Conservation (phyloP, 1,140 invertebrate species). For the Drosophila pachea region DNA sequence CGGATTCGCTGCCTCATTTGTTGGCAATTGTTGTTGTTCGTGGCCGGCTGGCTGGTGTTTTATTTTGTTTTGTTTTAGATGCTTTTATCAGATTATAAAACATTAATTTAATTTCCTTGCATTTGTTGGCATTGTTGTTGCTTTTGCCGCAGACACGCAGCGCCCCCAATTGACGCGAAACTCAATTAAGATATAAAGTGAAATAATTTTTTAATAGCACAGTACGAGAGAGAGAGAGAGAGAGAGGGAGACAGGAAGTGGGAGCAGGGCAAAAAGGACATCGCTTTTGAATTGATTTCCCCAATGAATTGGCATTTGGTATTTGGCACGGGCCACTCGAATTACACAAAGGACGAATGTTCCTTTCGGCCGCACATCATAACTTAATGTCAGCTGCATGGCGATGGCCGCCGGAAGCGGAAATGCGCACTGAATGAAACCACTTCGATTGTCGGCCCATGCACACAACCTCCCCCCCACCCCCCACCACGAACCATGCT, state of each 20-base stretch:
- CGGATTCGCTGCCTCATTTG: no score
- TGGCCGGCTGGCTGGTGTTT: no score
- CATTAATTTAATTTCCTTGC: slow-evolving; percentile 72
- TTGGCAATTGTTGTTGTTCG: no score
- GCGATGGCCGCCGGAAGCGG: slow-evolving; percentile 48
- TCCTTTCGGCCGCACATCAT: slow-evolving; percentile 30
- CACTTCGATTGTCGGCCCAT: slow-evolving; percentile 27
- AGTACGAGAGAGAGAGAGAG: slow-evolving; percentile 26
- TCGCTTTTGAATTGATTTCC: slow-evolving; percentile 69
- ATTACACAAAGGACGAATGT: slow-evolving; percentile 13
- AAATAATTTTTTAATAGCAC: slow-evolving; percentile 74
- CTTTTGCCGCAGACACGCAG: slow-evolving; percentile 32
- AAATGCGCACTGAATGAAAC: slow-evolving; percentile 50
- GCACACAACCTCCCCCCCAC: not conserved
- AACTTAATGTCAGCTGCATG: slow-evolving; percentile 59
- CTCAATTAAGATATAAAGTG: slow-evolving; percentile 73
- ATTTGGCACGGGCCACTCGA: not conserved
- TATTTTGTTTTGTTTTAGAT: slow-evolving; percentile 42
- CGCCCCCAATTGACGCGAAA: slow-evolving; percentile 63
- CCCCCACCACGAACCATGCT: not conserved
- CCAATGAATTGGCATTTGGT: slow-evolving; percentile 43
- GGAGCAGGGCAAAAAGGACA: not conserved
- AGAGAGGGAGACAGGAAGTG: not conserved
- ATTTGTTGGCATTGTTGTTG: slow-evolving; percentile 21
- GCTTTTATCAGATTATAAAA: slow-evolving; percentile 71